phyloP scores from a whole-genome alignment of 2,888 invertebrate species.

The Abrostola tripartita region DNA sequence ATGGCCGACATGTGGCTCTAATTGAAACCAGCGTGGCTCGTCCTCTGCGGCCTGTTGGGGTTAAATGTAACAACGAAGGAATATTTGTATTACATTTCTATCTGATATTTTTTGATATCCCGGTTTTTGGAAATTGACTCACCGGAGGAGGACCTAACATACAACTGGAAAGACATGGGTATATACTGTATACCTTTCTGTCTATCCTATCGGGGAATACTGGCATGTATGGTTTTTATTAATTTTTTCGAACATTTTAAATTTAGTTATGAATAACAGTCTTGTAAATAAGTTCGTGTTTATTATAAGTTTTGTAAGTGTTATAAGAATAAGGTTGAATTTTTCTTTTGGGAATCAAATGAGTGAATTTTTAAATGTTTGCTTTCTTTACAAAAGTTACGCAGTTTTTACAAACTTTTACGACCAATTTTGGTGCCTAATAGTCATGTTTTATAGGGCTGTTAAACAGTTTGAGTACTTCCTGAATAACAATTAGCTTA shows the following conservation, averaged over 20 bases:
- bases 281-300: too few relatives aligned
- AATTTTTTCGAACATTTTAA: too few relatives aligned
- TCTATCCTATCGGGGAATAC: too few relatives aligned
- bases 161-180: too few relatives aligned
- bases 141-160: background rate
- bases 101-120: background rate
- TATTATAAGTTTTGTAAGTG: too few relatives aligned
- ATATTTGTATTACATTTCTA: constrained; percentile 17
- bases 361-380: background rate
- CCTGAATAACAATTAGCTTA: background rate
- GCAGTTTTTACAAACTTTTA: background rate
- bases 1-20: constrained; percentile 49
- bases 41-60: constrained; percentile 30
- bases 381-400: background rate
- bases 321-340: background rate
- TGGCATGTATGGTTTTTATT: too few relatives aligned
- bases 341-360: background rate
- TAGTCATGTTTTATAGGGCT: background rate
- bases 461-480: background rate
- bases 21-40: constrained; percentile 48
- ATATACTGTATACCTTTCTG: too few relatives aligned
- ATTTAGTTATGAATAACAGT: too few relatives aligned
- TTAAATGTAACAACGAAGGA: constrained; percentile 27
- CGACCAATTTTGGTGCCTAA: background rate
- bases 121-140: background rate